Conservation (phyloP, 2,113 vertebrate species). For the Corythaeola cristata region DNA sequence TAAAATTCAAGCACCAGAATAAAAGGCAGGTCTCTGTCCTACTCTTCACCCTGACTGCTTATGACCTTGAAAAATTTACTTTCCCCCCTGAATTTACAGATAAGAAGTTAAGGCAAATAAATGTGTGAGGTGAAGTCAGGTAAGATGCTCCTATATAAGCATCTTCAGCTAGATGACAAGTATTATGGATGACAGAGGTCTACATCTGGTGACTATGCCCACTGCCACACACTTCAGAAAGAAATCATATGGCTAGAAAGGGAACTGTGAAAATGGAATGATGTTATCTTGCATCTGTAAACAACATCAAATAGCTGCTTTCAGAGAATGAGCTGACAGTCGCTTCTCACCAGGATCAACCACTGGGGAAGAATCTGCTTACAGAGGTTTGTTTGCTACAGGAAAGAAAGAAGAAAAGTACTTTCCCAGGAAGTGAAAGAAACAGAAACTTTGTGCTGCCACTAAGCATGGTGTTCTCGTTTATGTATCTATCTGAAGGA, state of each 20-base stretch:
- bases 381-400: not conserved
- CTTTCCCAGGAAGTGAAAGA: conserved; percentile 13
- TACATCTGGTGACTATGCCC: not conserved
- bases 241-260: not conserved
- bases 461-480: not conserved
- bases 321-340: not conserved
- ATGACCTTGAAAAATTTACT: not conserved
- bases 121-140: not conserved
- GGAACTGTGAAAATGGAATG: not conserved
- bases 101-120: not conserved
- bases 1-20: not conserved
- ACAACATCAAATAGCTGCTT: not conserved
- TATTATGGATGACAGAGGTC: not conserved
- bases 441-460: conserved; percentile 14
- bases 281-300: not conserved
- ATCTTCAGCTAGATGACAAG: not conserved
- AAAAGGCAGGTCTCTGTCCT: not conserved
- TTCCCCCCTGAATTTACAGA: not conserved
- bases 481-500: not conserved
- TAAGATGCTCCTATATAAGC: not conserved
- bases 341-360: not conserved
- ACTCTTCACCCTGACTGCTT: not conserved
- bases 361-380: not conserved
- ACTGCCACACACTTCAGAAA: not conserved
- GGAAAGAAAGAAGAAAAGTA: not conserved